These are phyloP conservation scores for Daubentonia madagascariensis DNA, from an alignment of 2,113 vertebrate species.

Conservation along the genomic window DNA sequence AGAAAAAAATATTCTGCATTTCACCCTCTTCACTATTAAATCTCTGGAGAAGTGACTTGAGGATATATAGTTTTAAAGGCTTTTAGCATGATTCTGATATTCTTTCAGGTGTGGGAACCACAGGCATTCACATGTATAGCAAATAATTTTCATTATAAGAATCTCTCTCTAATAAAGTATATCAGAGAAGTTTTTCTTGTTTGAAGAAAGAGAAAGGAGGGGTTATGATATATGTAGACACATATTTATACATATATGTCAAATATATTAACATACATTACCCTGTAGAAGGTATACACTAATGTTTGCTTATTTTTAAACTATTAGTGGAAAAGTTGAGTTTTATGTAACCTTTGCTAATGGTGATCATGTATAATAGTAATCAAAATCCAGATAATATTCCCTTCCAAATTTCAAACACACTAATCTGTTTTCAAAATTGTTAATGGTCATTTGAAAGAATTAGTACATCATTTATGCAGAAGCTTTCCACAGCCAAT, in stretches of 20 bases:
- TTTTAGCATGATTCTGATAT: background rate
- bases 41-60: background rate
- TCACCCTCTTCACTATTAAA: background rate
- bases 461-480: background rate
- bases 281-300: background rate
- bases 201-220: background rate
- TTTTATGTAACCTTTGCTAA: background rate
- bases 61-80: background rate
- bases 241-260: background rate
- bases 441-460: background rate
- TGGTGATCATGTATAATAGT: background rate
- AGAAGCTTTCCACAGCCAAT: background rate
- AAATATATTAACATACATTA: background rate
- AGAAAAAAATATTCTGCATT: background rate
- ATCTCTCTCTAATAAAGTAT: background rate
- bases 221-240: background rate
- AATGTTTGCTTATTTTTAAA: slow-evolving; percentile 10
- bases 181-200: background rate
- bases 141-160: background rate
- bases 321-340: background rate
- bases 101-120: background rate
- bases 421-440: slow-evolving; percentile 11
- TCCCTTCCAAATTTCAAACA: background rate
- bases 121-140: background rate
- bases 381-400: background rate